Percentiles rank a stretch among this genome's conserved stretches.
Evolutionary conservation across 2,113 vertebrate species (phyloP).

Genomic region (Centropristis striata): DNA sequence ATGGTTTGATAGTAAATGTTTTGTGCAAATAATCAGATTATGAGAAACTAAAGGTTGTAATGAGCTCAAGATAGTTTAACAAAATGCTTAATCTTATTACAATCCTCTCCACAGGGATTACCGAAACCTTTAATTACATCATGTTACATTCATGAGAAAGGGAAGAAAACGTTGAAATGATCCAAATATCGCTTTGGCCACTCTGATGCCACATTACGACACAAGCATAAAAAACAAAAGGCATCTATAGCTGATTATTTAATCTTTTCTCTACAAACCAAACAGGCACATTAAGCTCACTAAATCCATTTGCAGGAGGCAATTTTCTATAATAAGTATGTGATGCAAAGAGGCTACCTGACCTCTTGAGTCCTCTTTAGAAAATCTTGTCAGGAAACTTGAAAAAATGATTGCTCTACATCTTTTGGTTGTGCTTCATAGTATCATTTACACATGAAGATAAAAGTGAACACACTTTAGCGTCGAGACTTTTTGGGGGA

Average conservation of each 20-base stretch:
- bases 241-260: neutral
- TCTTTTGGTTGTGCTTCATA: neutral
- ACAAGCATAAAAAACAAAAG: neutral
- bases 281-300: conserved; percentile 1
- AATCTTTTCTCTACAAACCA: conserved; percentile 5
- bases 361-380: conserved; percentile 5
- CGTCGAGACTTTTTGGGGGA: neutral
- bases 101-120: conserved; percentile 23
- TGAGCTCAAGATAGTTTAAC: neutral
- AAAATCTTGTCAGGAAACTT: neutral
- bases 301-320: conserved; percentile 6
- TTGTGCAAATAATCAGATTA: conserved; percentile 17
- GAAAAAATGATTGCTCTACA: neutral
- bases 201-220: neutral
- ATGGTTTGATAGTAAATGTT: conserved; percentile 19
- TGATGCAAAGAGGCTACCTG: neutral
- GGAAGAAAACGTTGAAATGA: conserved; percentile 1
- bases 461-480: conserved; percentile 5
- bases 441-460: neutral
- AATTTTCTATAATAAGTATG: conserved; percentile 7
- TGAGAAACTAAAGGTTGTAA: neutral
- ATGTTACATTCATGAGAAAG: neutral
- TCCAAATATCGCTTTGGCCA: neutral
- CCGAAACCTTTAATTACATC: conserved; percentile 7
- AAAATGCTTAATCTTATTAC: conserved; percentile 29